A percentile compares a stretch with the other conserved stretches of the same genome.
Evolutionary conservation across 2,888 invertebrate species (phyloP).

Genomic region (Zaprionus obscuricornis): DNA sequence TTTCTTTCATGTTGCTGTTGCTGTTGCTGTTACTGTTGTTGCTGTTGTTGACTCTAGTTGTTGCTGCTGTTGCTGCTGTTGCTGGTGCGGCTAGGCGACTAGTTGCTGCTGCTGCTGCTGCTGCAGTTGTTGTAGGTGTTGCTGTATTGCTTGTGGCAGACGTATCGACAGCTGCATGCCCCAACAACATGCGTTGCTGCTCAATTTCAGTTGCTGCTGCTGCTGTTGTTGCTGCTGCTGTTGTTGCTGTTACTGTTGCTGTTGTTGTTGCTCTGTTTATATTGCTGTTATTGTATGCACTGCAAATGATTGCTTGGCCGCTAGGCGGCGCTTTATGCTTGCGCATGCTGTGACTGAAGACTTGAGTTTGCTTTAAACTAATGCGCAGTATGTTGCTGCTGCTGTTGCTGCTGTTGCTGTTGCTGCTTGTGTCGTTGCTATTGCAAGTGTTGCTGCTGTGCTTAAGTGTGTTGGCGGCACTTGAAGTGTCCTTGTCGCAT

Average conservation of each 20-base stretch:
- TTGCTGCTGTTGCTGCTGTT: conserved; percentile 35
- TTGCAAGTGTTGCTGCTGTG: conserved; percentile 27
- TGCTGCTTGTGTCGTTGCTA: conserved; percentile 22
- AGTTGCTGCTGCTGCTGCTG: conserved; percentile 39
- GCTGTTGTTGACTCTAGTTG: conserved; percentile 36
- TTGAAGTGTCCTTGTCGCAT: conserved; percentile 75
- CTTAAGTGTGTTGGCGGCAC: conserved; percentile 64
- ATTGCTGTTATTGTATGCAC: conserved; percentile 35
- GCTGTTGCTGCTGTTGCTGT: conserved; percentile 5
- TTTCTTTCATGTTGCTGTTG: conserved; percentile 49
- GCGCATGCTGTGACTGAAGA: conserved; percentile 70
- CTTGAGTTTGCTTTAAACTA: conserved; percentile 46
- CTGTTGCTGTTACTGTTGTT: conserved; percentile 24
- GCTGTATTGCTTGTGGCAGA: conserved; percentile 24
- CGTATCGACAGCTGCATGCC: conserved; percentile 36
- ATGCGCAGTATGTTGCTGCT: conserved; percentile 23
- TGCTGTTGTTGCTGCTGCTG: conserved; percentile 14
- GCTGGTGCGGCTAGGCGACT: conserved; percentile 45
- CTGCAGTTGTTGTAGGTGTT: conserved; percentile 24
- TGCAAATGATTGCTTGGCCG: conserved; percentile 41
- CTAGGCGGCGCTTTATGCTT: conserved; percentile 73
- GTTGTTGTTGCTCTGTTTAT: conserved; percentile 23
- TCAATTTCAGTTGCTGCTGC: conserved; percentile 43
- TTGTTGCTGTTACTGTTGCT: conserved; percentile 12
- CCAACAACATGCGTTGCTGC: conserved; percentile 58